Evolutionary conservation across 2,888 invertebrate genomes (phyloP), one percentile per base, ranked within the genome.

Genomic region (Calameuta filiformis): DNA sequence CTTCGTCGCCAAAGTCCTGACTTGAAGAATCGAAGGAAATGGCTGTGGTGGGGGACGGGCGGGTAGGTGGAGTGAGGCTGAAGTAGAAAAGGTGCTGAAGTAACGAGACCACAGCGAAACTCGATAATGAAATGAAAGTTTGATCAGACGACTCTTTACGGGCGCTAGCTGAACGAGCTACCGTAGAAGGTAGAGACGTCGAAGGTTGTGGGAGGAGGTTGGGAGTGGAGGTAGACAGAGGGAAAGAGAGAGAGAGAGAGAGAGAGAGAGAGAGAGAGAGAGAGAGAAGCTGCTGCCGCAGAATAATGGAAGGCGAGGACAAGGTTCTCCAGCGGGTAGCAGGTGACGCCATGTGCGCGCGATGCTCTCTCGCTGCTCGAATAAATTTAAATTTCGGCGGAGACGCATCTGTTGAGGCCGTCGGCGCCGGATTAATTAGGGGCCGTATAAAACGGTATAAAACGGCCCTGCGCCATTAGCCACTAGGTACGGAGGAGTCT

Each of bases 371-470:
- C 69, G 35, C 35, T 35, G 68, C 77, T 75, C 80, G 84, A 87
- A 89, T 88, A 87, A 88, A 89, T 88, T 89, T 88, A 85, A 89
- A 88, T 87, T 86, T 84, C 79, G 81, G 79, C 83, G 84, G 40
- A 40, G 77, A 80, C 85, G 82, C 89, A 89, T 88, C 88, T 89
- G 89, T 88, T 86, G 84, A 83, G 81, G 73, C 79, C 82, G 78
- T 80, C 80, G 82, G 81, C 80, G 81, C 80, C 79, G 81, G 86
- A 87, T 89, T 89, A 89, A 89, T 89, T 88, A 87, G 82, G 40
- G 83, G 83, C 81, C 80, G 80, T 78, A 80, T 83, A 83, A 87
- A 83, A 33, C 40, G 6, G 40, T 40, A 40, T 40, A 40, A 40
- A 40, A 40, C 40, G 15, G 40, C 40, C 15, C 40, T 15, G 2